These are phyloP conservation scores for Epizoanthus rinbou DNA, from an alignment of 92 coral and sea anemone genomes.

Conservation along the genomic window DNA sequence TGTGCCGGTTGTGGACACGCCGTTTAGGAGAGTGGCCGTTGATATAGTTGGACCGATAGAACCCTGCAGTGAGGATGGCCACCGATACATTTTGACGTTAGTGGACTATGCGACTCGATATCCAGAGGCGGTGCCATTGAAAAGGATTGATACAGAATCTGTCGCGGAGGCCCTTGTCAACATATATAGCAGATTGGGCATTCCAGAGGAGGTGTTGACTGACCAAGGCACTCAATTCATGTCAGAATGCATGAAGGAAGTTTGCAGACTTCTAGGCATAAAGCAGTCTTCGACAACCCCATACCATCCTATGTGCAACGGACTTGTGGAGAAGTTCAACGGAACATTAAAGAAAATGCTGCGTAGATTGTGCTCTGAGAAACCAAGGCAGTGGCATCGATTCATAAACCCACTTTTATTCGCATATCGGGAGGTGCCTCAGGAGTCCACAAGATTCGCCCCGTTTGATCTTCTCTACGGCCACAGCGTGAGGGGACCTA, in stretches of 20 bases:
- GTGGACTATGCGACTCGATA: conserved; percentile 54
- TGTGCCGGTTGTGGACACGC: conserved; percentile 41
- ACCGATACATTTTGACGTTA: conserved; percentile 46
- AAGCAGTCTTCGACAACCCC: conserved; percentile 20
- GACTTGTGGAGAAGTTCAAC: neutral
- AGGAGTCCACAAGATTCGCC: conserved; percentile 46
- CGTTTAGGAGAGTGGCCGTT: conserved; percentile 56
- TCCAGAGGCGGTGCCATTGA: conserved; percentile 54
- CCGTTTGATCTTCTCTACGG: conserved; percentile 22
- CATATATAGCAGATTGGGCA: conserved; percentile 49
- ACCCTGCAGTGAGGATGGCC: conserved; percentile 31
- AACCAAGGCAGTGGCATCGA: conserved; percentile 51
- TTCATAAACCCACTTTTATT: conserved; percentile 50
- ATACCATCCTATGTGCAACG: neutral
- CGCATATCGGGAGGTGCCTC: conserved; percentile 59
- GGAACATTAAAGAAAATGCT: conserved; percentile 35
- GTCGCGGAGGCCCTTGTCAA: conserved; percentile 55
- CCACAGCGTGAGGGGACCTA: conserved; percentile 29
- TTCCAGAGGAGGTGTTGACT: conserved; percentile 50
- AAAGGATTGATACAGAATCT: conserved; percentile 40
- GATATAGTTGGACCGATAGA: conserved; percentile 49
- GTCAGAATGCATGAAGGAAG: conserved; percentile 46
- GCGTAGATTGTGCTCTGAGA: conserved; percentile 47
- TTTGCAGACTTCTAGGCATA: conserved; percentile 18
- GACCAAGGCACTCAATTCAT: conserved; percentile 54